Percentiles rank a stretch among this genome's conserved stretches.
Evolutionary conservation across 2,888 invertebrate species (phyloP).

Genomic region (Mechanitis messenoides): DNA sequence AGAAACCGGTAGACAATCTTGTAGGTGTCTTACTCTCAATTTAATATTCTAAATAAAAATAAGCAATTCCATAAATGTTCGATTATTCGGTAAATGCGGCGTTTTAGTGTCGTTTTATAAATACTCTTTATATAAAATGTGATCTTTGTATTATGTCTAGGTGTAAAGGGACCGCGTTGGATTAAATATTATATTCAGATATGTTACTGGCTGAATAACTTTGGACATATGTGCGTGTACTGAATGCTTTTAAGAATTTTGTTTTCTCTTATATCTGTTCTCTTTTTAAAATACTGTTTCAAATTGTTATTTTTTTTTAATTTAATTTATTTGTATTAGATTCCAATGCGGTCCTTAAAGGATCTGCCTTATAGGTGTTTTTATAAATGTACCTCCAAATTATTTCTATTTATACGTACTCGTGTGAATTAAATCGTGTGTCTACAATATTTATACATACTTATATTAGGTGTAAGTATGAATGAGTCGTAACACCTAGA

Average conservation of each 20-base stretch:
- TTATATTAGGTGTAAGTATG: slow-evolving; percentile 44
- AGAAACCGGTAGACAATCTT: slow-evolving; percentile 28
- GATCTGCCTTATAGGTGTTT: slow-evolving; percentile 74
- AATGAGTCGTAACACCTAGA: slow-evolving; percentile 36
- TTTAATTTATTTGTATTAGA: neutral
- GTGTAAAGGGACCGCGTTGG: slow-evolving; percentile 49
- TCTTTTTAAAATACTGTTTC: neutral
- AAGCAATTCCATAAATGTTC: slow-evolving; percentile 56
- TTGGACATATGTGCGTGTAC: neutral
- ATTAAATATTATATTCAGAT: slow-evolving; percentile 12
- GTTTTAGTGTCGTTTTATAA: slow-evolving; percentile 33
- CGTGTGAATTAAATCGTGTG: slow-evolving; percentile 34
- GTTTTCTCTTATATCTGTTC: neutral
- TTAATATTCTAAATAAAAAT: slow-evolving; percentile 58
- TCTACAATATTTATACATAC: slow-evolving; percentile 50
- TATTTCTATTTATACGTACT: slow-evolving; percentile 34
- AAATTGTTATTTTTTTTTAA: neutral
- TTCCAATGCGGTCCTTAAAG: slow-evolving; percentile 57
- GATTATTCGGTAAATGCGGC: slow-evolving; percentile 27
- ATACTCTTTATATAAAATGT: slow-evolving; percentile 53
- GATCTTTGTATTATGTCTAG: slow-evolving; percentile 59
- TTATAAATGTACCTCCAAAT: slow-evolving; percentile 63
- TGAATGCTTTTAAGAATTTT: neutral
- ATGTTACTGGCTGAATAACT: neutral
- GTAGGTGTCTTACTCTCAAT: slow-evolving; percentile 40